Conservation (phyloP, 2,797 vertebrate species). For the Tinamus major region DNA sequence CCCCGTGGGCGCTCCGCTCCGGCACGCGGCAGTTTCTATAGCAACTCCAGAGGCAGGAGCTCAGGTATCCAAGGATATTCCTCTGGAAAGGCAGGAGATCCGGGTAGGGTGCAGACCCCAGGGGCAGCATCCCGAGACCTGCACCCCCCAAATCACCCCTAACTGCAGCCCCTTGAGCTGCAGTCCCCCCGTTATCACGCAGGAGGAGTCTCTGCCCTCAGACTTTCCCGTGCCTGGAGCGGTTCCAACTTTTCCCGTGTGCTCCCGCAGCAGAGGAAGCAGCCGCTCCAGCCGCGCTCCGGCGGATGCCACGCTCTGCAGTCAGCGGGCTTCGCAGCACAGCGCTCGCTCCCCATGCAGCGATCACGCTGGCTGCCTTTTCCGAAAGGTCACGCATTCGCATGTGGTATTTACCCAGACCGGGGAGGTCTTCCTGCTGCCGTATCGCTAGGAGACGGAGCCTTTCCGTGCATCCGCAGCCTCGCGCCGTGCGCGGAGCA, state of each 20-base stretch:
- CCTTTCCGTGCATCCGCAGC: accelerated
- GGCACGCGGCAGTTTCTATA: slow-evolving; percentile 81
- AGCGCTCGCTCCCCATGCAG: accelerated
- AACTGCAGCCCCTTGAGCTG: not conserved
- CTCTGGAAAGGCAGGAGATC: slow-evolving; percentile 42
- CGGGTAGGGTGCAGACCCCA: accelerated
- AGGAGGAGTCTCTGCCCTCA: not conserved
- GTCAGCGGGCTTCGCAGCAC: not conserved
- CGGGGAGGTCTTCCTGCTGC: not conserved
- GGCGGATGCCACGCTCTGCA: accelerated
- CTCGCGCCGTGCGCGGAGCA: not conserved
- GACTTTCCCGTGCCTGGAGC: not conserved
- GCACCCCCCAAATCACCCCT: no score
- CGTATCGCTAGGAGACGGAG: not conserved
- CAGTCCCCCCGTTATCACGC: not conserved
- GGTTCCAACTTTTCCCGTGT: not conserved
- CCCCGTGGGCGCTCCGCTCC: slow-evolving; percentile 51
- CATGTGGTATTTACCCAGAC: slow-evolving; percentile 31
- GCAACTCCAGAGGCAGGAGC: slow-evolving; percentile 78
- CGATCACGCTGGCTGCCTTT: not conserved
- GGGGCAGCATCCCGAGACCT: not conserved
- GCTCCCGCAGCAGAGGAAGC: accelerated
- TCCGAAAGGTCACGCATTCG: slow-evolving; percentile 17
- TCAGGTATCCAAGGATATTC: slow-evolving; percentile 73
- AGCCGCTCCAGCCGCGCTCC: accelerated